Base-by-base conservation (phyloP, 2,888 invertebrate species). In the Melanchra persicariae region DNA sequence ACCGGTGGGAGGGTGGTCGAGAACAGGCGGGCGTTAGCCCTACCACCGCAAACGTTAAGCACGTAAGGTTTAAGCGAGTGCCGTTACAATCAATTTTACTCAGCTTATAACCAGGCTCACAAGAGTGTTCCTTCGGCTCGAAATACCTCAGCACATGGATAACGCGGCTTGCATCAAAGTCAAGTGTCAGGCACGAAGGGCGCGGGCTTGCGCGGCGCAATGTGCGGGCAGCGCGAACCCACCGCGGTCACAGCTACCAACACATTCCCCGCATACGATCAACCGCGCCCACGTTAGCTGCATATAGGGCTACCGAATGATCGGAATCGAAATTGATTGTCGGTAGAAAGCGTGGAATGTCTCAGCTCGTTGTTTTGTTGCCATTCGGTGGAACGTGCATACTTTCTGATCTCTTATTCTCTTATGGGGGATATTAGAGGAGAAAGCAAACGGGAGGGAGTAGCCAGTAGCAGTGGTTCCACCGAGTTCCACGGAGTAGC, bases 181-280 rank as follows among this genome's bases (percentile, higher is more conserved):
- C 88, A 86, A 84, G 85, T 83, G 83, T 84, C 72, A 82, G 70
- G 81, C 75, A 70, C 64, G 72, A 77, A 72, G 74, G 73, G 82
- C 81, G 62, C 81, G 70, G 85, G 87, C 83, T 84, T 73, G 66
- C 45, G 45, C 45, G 45, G 45, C 45, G 45, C 80, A 83, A 90
- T 88, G 89, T 87, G 88, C 86, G 87, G 86, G 82, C 71, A 81
- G 81, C 87, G 86, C 82, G 82, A 79, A 82, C 75, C 76, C 74
- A 82, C 85, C 81, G 76, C 77, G 74, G 67, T 65, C 74, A 71
- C 70, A 65, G 55, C 57, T 54, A 64, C 43, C 71, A 81, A 82
- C 83, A 81, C 89, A 91, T 91, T 90, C 90, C 90, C 75, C 78
- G 85, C 89, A 88, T 86, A 85, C 84, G 83, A 83, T 85, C 86